Evolutionary conservation across 2,113 vertebrate species (phyloP).

Genomic region (Zapus hudsonius): DNA sequence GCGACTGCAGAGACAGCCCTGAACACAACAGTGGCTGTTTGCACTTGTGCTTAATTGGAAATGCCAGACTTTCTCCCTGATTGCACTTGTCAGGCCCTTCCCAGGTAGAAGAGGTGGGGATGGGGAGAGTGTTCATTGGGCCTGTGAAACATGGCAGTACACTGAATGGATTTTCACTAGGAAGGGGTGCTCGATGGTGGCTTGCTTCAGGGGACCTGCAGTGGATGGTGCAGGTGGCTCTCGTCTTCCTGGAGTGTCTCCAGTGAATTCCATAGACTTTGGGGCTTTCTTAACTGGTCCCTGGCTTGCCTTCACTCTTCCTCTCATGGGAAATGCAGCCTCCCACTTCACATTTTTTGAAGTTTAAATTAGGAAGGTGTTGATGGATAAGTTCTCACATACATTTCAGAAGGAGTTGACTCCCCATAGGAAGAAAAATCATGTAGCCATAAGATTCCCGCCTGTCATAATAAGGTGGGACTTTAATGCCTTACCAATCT

Average conservation of each 20-base stretch:
- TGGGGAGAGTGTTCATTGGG: not conserved
- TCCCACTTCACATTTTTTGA: not conserved
- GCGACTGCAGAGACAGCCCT: not conserved
- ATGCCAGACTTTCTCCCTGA: not conserved
- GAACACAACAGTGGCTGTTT: not conserved
- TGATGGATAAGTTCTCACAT: not conserved
- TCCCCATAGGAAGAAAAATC: not conserved
- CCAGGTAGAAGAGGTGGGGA: not conserved
- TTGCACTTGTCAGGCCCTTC: not conserved
- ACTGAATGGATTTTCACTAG: not conserved
- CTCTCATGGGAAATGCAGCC: not conserved
- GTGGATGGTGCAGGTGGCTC: no score
- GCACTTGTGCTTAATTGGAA: not conserved
- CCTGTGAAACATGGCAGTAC: not conserved
- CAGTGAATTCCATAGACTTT: not conserved
- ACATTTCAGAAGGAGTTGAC: not conserved
- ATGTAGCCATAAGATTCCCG: not conserved
- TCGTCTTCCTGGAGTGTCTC: not conserved
- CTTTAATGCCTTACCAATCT: not conserved
- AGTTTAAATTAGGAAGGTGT: conserved; percentile 28
- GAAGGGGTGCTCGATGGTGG: not conserved
- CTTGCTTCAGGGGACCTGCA: not conserved
- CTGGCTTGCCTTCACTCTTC: not conserved
- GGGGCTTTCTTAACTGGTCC: not conserved
- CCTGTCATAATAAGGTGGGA: not conserved